Conservation (phyloP, 1,140 invertebrate genomes). For the Patella vulgata region DNA sequence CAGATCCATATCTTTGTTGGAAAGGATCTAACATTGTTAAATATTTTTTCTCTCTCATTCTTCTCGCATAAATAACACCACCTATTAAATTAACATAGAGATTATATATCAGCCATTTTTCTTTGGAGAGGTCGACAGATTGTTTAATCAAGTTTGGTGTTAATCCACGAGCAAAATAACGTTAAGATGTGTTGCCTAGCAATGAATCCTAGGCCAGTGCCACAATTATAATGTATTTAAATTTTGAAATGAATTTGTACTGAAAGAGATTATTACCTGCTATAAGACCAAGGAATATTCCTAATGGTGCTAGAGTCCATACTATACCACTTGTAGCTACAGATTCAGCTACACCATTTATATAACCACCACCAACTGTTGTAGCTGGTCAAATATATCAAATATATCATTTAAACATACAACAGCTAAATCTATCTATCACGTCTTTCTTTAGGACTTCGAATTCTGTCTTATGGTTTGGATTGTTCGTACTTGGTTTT, state of each 20-base stretch:
- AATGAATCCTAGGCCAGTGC: background rate
- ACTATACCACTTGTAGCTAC: conserved; percentile 54
- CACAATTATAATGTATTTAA: background rate
- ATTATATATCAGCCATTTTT: background rate
- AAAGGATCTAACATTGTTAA: conserved; percentile 61
- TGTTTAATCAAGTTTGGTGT: too few species aligned
- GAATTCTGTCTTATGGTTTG: too few species aligned
- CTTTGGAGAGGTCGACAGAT: background rate
- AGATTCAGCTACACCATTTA: conserved; percentile 64
- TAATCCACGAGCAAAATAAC: background rate
- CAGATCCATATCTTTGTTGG: conserved; percentile 46
- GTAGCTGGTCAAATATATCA: conserved; percentile 53
- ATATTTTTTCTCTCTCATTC: conserved; percentile 51
- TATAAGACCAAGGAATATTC: conserved; percentile 57
- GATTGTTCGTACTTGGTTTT: too few species aligned
- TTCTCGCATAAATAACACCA: conserved; percentile 52
- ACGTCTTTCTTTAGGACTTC: too few species aligned
- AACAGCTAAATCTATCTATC: too few species aligned
- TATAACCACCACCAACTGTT: conserved; percentile 61
- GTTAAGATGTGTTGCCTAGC: background rate
- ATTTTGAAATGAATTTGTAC: background rate
- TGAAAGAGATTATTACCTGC: conserved; percentile 38
- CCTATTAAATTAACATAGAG: conserved; percentile 25
- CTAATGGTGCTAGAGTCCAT: conserved; percentile 61
- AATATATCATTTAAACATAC: too few species aligned